Base-by-base conservation (phyloP, 2,797 vertebrate genomes). In the Leptatherina wallacei region DNA sequence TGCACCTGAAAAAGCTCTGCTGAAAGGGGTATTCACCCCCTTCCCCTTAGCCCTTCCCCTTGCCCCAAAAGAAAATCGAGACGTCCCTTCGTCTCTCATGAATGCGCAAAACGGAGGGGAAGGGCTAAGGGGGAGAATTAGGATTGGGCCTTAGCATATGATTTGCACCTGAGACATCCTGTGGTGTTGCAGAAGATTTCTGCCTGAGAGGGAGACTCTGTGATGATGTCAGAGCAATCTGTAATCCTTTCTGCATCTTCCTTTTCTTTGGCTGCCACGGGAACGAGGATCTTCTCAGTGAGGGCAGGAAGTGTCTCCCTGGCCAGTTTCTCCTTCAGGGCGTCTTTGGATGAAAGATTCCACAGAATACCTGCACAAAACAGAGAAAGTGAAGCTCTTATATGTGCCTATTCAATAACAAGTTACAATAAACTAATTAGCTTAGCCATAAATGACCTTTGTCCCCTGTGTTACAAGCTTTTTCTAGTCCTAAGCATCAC, bases 331-430 rank as follows among this genome's bases (percentile, higher is more conserved):
- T 96, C 94, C 93, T 99, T 99, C 73, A 98, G 92, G 63, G 85
- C 94, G 83, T 99, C 98, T 49, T 96, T 98, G 86, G 98, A 98
- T 58, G 98, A 99, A 65, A 99, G 95, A 88, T 99, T 99, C 98
- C 98, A 99, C 63, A 99, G 86, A 85, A 99, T 99, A 54, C 98
- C 98, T 99, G 71, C 62, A 67, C 38, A 71, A 4, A 42, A 44
- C 16, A 32, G 33, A 27, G 12, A 27, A 13, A 30, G 10, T 22
- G 5, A 14, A 32, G 11, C 7, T 4, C 3, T n/a, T 3, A 30
- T 33, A 14, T 14, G 5, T 40, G 36, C 16, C 12, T 4, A 14
- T 58, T 68, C 9, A 61, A 11, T 33, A n/a, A 3, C 0, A 22
- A 1, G 6, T 42, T 38, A 20, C 44, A 52, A 7, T 29, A 8